These are phyloP conservation scores for Lemur catta DNA, from an alignment of 2,797 vertebrate species.

Conservation along the genomic window DNA sequence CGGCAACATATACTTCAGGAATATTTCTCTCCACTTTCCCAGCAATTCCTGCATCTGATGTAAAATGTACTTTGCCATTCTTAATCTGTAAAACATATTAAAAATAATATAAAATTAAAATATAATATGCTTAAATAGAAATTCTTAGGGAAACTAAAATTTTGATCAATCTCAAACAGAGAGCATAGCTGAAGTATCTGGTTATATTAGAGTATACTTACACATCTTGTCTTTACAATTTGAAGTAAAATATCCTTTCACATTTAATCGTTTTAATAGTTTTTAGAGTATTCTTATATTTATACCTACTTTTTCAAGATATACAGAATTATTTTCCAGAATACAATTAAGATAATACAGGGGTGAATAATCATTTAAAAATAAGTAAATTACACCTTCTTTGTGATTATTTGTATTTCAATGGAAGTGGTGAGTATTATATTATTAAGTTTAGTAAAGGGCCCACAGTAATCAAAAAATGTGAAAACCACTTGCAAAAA, in stretches of 20 bases:
- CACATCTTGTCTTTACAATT: neutral
- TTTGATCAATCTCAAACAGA: neutral
- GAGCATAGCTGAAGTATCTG: neutral
- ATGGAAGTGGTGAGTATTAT: neutral
- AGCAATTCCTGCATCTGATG: slow-evolving; percentile 93
- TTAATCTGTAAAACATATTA: slow-evolving; percentile 87
- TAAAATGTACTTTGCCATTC: slow-evolving; percentile 94
- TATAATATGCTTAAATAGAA: neutral
- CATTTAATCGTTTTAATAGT: neutral
- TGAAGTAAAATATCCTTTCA: neutral
- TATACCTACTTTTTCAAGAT: neutral
- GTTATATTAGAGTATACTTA: neutral
- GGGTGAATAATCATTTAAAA: neutral
- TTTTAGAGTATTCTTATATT: neutral
- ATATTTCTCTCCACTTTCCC: slow-evolving; percentile 96
- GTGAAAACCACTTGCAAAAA: neutral
- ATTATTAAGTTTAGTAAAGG: neutral
- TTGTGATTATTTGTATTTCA: neutral
- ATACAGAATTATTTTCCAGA: neutral
- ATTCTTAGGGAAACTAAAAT: neutral
- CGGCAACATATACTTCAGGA: slow-evolving; percentile 88
- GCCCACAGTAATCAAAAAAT: neutral
- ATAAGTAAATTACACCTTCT: neutral
- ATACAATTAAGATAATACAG: neutral
- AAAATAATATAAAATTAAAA: neutral